Conservation (phyloP, 2,888 invertebrate species). For the Troilus luridus region DNA sequence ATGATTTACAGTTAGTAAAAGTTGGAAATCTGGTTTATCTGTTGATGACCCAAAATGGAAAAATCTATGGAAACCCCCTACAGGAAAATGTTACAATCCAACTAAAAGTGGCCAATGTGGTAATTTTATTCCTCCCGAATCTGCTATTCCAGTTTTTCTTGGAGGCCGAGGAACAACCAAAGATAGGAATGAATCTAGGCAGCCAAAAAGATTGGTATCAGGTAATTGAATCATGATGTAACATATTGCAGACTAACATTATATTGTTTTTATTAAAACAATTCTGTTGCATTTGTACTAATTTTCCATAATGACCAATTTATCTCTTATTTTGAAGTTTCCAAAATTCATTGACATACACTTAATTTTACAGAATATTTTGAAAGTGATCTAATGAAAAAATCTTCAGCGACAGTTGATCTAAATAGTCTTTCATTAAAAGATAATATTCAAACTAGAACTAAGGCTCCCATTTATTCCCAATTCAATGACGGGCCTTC, state of each 20-base stretch:
- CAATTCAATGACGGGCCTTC: slow-evolving; percentile 8
- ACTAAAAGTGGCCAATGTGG: slow-evolving; percentile 55
- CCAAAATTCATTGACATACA: neutral
- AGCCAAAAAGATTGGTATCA: slow-evolving; percentile 20
- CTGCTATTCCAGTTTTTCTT: slow-evolving; percentile 18
- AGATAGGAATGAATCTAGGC: neutral
- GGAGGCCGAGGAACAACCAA: slow-evolving; percentile 29
- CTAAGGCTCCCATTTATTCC: slow-evolving; percentile 52
- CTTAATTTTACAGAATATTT: slow-evolving; percentile 16
- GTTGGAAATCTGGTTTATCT: slow-evolving; percentile 59
- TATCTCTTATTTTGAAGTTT: neutral
- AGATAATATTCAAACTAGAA: slow-evolving; percentile 14
- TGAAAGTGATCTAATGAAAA: neutral
- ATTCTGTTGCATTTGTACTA: too few species aligned
- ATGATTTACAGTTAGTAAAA: slow-evolving; percentile 61
- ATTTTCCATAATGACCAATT: too few species aligned
- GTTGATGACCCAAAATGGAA: slow-evolving; percentile 37
- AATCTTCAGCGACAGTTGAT: neutral
- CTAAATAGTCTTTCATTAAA: slow-evolving; percentile 5
- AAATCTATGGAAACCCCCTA: slow-evolving; percentile 53
- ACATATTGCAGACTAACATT: too few species aligned
- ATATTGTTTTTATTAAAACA: too few species aligned
- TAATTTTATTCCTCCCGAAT: slow-evolving; percentile 37
- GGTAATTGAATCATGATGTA: neutral
- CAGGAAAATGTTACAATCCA: slow-evolving; percentile 57